phyloP scores from a whole-genome alignment of 1,140 invertebrate genomes.

The Drosophila leontia region DNA sequence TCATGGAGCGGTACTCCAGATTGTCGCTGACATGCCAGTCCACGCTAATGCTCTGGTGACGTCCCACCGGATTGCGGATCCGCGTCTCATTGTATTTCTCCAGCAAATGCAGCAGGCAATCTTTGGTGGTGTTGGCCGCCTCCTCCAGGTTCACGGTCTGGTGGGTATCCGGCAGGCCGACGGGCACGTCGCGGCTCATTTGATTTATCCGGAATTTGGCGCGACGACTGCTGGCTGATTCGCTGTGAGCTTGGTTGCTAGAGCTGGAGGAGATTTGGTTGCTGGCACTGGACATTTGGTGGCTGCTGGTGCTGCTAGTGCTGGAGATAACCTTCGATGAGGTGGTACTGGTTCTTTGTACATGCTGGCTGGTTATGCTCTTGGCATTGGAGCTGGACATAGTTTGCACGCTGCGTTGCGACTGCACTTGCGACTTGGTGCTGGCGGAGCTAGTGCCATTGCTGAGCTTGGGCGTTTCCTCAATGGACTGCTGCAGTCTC shows the following conservation, averaged over 20 bases:
- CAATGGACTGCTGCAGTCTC: conserved; percentile 79
- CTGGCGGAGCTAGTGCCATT: conserved; percentile 54
- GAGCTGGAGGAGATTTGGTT: conserved; percentile 39
- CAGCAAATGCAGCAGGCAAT: conserved; percentile 89
- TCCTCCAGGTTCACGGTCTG: conserved; percentile 87
- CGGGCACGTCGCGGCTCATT: conserved; percentile 88
- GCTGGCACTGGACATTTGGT: conserved; percentile 14
- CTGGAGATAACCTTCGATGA: conserved; percentile 68
- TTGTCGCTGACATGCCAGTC: conserved; percentile 83
- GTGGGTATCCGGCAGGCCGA: conserved; percentile 86
- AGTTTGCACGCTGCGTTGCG: conserved; percentile 49
- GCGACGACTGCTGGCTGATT: conserved; percentile 81
- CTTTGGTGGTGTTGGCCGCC: conserved; percentile 89
- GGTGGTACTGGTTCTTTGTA: conserved; percentile 39
- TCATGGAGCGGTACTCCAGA: conserved; percentile 87
- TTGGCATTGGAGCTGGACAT: conserved; percentile 57
- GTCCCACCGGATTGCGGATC: conserved; percentile 66
- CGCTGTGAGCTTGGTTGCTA: conserved; percentile 21
- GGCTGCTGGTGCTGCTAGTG: conserved; percentile 47
- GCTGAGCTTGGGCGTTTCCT: conserved; percentile 78
- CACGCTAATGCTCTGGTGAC: conserved; percentile 84
- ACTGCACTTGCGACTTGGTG: conserved; percentile 39
- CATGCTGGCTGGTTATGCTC: conserved; percentile 49
- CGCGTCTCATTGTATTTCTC: conserved; percentile 89
- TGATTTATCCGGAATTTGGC: conserved; percentile 88